phyloP scores from a whole-genome alignment of 2,113 vertebrate species.

The Machaerirhynchus nigripectus region DNA sequence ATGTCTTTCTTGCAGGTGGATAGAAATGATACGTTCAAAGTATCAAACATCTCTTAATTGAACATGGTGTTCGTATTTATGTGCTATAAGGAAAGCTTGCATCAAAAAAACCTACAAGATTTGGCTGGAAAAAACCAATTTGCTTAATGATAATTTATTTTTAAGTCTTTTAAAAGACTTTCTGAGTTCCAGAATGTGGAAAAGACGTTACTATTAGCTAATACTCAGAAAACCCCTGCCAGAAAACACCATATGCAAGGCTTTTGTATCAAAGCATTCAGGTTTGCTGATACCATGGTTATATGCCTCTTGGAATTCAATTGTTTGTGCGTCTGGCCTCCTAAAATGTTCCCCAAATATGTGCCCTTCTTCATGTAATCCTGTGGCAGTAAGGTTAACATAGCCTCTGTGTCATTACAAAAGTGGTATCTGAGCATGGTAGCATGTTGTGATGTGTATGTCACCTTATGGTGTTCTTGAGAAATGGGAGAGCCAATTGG shows the following conservation, averaged over 20 bases:
- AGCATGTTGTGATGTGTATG: not conserved
- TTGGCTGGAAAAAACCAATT: not conserved
- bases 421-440: not conserved
- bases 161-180: not conserved
- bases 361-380: not conserved
- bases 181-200: not conserved
- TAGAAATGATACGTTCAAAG: not conserved
- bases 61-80: not conserved
- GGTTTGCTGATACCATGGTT: not conserved
- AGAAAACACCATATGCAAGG: not conserved
- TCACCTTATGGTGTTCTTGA: not conserved
- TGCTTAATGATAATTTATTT: not conserved
- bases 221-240: fast-evolving
- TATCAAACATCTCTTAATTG: not conserved
- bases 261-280: not conserved
- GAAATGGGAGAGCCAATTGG: not conserved
- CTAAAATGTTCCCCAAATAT: not conserved
- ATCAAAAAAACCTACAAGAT: not conserved
- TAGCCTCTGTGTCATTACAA: not conserved
- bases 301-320: not conserved
- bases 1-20: not conserved
- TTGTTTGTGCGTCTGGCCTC: not conserved
- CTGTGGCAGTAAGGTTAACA: not conserved
- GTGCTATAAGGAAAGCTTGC: not conserved
- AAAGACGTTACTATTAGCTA: not conserved